These are phyloP conservation scores for Mormyrus proboscirostris DNA, from an alignment of 2,797 vertebrate species.

Conservation along the genomic window DNA sequence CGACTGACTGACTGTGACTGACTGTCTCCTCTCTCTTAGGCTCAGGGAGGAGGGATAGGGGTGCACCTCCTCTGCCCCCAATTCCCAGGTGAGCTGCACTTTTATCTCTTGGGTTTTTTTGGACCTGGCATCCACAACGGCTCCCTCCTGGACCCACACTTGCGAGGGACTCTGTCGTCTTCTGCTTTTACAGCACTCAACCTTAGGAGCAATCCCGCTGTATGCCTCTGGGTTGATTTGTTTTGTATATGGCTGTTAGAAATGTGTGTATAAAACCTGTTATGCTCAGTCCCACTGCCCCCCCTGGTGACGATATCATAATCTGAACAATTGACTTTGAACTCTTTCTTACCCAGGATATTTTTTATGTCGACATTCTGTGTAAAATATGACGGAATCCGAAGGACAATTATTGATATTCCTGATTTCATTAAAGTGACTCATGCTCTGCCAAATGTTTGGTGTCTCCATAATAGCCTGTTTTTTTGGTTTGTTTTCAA, in stretches of 20 bases:
- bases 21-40: conserved; percentile 41
- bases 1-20: conserved; percentile 32
- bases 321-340: not conserved
- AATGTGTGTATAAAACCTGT: not conserved
- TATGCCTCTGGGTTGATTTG: not conserved
- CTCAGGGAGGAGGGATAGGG: conserved; percentile 67
- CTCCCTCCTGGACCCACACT: not conserved
- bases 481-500: not conserved
- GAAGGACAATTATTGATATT: conserved; percentile 5
- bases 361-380: not conserved
- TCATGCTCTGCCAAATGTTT: not conserved
- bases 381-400: not conserved
- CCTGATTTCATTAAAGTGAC: conserved; percentile 2
- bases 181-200: conserved; percentile 14
- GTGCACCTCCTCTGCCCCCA: conserved; percentile 71
- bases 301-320: not conserved
- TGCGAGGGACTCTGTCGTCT: not conserved
- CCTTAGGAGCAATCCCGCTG: conserved; percentile 23
- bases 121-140: not conserved
- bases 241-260: not conserved
- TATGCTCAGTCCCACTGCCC: not conserved
- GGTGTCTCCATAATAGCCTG: not conserved
- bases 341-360: not conserved
- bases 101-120: conserved; percentile 19
- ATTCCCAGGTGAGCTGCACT: conserved; percentile 66